A percentile compares a stretch with the other conserved stretches of the same genome.
Conservation (phyloP, 2,113 vertebrate genomes). For the Haliaeetus leucogaster region DNA sequence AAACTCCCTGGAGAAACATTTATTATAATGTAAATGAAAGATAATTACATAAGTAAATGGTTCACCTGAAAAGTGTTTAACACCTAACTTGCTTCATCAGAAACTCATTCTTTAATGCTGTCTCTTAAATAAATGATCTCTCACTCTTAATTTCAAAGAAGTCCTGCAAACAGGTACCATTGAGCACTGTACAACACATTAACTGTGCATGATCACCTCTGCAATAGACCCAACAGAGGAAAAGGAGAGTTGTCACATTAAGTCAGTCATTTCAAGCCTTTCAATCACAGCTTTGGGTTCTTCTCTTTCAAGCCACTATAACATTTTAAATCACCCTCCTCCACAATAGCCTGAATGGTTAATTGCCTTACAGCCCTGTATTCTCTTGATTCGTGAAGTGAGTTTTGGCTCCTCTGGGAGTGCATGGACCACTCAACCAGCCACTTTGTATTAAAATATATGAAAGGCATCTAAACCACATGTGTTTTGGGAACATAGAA, state of each 20-base stretch:
- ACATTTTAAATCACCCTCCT: background rate
- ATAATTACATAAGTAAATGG: slow-evolving; percentile 62
- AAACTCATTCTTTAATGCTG: slow-evolving; percentile 22
- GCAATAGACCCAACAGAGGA: background rate
- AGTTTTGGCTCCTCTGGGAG: slow-evolving; percentile 21
- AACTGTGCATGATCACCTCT: background rate
- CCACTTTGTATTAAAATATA: slow-evolving; percentile 38
- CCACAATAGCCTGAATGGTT: background rate
- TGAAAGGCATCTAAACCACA: slow-evolving; percentile 15
- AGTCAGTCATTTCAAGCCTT: background rate
- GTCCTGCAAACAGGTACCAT: background rate
- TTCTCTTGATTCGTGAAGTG: slow-evolving; percentile 8
- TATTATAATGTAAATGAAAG: slow-evolving; percentile 50
- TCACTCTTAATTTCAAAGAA: slow-evolving; percentile 7
- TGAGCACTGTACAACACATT: background rate
- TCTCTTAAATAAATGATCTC: slow-evolving; percentile 47
- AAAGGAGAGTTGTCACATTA: background rate
- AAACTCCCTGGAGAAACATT: slow-evolving; percentile 54
- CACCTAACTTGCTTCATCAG: slow-evolving; percentile 35
- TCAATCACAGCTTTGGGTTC: background rate
- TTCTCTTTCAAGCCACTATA: background rate
- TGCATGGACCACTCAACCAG: background rate
- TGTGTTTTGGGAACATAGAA: background rate
- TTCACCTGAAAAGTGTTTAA: slow-evolving; percentile 62
- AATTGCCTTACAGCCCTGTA: background rate